Evolutionary conservation across 2,888 invertebrate species (phyloP).

Genomic region (Cataglyphis rosenhaueri): DNA sequence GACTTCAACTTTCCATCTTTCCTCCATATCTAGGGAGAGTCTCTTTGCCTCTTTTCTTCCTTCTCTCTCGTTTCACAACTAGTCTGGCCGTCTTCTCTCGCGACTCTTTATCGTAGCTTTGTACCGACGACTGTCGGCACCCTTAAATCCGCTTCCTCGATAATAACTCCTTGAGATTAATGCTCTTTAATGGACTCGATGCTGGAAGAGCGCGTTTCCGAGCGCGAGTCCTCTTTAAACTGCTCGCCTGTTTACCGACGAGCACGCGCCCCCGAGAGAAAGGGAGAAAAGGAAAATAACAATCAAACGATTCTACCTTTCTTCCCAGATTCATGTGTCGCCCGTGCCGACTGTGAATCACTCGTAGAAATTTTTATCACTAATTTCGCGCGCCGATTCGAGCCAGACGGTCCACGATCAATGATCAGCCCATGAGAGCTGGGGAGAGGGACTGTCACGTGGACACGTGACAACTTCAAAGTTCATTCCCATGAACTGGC

Average conservation of each 20-base stretch:
- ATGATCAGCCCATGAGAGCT: slow-evolving; percentile 23
- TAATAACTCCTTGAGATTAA: slow-evolving; percentile 73
- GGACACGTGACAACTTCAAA: slow-evolving; percentile 40
- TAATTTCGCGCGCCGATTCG: slow-evolving; percentile 48
- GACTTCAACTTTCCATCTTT: slow-evolving; percentile 35
- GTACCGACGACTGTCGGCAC: slow-evolving; percentile 56
- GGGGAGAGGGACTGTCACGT: slow-evolving; percentile 13
- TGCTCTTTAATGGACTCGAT: slow-evolving; percentile 74
- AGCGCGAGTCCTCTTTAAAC: slow-evolving; percentile 61
- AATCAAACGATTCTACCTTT: slow-evolving; percentile 31
- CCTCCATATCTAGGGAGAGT: background rate
- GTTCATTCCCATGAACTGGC: slow-evolving; percentile 38
- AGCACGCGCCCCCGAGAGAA: slow-evolving; percentile 10
- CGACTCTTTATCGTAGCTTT: slow-evolving; percentile 69
- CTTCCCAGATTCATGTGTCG: background rate
- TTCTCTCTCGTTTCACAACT: slow-evolving; percentile 18
- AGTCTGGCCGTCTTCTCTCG: background rate
- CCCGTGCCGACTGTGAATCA: background rate
- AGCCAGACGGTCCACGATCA: slow-evolving; percentile 38
- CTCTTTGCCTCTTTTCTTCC: slow-evolving; percentile 21
- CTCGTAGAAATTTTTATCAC: slow-evolving; percentile 38
- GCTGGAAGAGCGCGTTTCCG: slow-evolving; percentile 61
- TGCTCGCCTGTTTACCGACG: slow-evolving; percentile 43
- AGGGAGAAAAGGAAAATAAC: slow-evolving; percentile 22
- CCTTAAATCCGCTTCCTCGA: slow-evolving; percentile 67